A percentile compares a stretch with the other conserved stretches of the same genome.
Conservation (phyloP, 2,113 vertebrate species). For the Irena cyanogastra region DNA sequence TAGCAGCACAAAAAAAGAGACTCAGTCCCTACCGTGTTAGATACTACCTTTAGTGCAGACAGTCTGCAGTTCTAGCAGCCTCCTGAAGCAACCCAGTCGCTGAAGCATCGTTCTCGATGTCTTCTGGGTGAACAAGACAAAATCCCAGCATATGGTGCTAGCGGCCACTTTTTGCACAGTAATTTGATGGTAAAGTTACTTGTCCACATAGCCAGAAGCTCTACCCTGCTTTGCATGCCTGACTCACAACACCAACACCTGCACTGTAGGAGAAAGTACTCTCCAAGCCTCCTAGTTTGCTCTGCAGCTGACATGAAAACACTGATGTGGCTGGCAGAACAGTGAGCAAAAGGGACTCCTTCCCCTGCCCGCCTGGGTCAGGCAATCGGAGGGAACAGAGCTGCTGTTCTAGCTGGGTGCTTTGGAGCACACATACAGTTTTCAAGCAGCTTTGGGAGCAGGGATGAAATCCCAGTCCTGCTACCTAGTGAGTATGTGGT, state of each 20-base stretch:
- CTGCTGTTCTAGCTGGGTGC: background rate
- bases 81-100: background rate
- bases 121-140: background rate
- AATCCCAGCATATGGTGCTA: background rate
- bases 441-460: background rate
- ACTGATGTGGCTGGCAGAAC: background rate
- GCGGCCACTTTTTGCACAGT: background rate
- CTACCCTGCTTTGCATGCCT: background rate
- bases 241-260: background rate
- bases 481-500: fast-evolving
- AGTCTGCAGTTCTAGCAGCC: background rate
- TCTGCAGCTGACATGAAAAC: background rate
- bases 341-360: background rate
- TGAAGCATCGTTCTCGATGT: background rate
- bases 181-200: background rate
- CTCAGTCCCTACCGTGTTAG: background rate
- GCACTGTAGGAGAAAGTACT: background rate
- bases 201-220: background rate
- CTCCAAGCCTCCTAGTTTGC: background rate
- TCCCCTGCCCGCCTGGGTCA: background rate
- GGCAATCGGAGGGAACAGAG: background rate
- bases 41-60: background rate
- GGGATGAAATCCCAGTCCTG: background rate
- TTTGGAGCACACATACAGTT: fast-evolving
- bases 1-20: background rate